phyloP scores from a whole-genome alignment of 2,113 vertebrate species.

The Otolemur garnettii region DNA sequence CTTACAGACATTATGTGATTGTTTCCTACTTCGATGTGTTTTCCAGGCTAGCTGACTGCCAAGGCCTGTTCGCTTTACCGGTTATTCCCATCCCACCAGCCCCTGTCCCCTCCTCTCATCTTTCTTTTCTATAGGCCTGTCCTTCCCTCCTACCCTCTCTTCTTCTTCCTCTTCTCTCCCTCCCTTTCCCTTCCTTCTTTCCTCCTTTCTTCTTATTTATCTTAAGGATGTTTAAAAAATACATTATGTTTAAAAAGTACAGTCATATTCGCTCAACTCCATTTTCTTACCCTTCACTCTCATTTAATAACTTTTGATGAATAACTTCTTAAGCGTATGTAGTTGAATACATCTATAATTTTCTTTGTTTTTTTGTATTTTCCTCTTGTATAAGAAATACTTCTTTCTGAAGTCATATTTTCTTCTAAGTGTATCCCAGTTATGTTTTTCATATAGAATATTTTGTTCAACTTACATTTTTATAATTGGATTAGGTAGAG shows the following conservation, averaged over 20 bases:
- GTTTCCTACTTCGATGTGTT: not conserved
- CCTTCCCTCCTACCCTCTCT: not conserved
- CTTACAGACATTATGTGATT: not conserved
- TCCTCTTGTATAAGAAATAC: not conserved
- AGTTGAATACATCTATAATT: not conserved
- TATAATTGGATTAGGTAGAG: not conserved
- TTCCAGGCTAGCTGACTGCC: not conserved
- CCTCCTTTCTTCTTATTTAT: not conserved
- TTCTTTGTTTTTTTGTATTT: not conserved
- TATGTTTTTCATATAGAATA: not conserved
- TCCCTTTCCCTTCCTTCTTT: rapidly evolving
- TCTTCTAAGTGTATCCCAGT: not conserved
- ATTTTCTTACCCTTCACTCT: not conserved
- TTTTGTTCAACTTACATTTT: not conserved
- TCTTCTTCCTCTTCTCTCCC: not conserved
- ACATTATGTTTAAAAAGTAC: not conserved
- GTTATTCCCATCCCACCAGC: rapidly evolving
- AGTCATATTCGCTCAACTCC: not conserved
- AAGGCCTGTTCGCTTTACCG: not conserved
- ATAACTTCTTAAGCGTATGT: not conserved
- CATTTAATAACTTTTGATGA: not conserved
- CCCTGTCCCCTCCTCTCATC: too few relatives aligned
- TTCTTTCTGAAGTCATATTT: not conserved
- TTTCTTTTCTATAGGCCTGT: not conserved
- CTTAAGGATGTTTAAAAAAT: not conserved